Evolutionary conservation across 2,888 invertebrate species (phyloP), one percentile per base, ranked within the genome.

Genomic region (Proisotoma minuta): DNA sequence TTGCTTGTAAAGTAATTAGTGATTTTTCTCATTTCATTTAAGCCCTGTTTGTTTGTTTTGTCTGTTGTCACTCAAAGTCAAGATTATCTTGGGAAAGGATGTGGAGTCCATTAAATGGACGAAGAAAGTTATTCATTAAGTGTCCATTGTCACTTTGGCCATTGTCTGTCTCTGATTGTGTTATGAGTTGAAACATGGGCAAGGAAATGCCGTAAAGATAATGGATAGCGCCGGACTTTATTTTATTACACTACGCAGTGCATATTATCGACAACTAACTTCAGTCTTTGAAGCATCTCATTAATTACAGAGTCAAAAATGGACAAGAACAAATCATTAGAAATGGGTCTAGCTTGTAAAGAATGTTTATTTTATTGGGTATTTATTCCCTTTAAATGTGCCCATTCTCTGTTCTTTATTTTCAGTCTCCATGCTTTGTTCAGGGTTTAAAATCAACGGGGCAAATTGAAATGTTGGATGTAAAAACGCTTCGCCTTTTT

Each of bases 261-360:
- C n/a, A n/a, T 12, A 20, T 10, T 39, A 54, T 54, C 39, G 53
- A 54, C 53, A 34, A 34, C 39, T 39, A 39, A 39, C 28, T 54
- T 22, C 18, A 54, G 12, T 24, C 12, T 54, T 23, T 49, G 34
- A 60, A 49, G 48, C 53, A 27, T 60, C 49, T 61, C 61, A 61
- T 61, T 57, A 61, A 61, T 61, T 57, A 61, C 39, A 28, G 48
- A 61, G 56, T 61, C 61, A 57, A 50, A 57, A 61, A 50, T 61
- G 57, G 61, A 61, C 57, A 57, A 29, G 54, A 54, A 59, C 54
- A 56, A 60, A 54, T 56, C 48, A 54, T 40, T 47, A 3, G 27
- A 54, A 54, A 39, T 39, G 22, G 29, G 39, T 18, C 43, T 24
- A 12, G 20, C 43, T 57, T 43, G 47, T 57, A 34, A 50, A 54